Evolutionary conservation across 1,140 invertebrate species (phyloP).

Genomic region (Pollicipes pollicipes): DNA sequence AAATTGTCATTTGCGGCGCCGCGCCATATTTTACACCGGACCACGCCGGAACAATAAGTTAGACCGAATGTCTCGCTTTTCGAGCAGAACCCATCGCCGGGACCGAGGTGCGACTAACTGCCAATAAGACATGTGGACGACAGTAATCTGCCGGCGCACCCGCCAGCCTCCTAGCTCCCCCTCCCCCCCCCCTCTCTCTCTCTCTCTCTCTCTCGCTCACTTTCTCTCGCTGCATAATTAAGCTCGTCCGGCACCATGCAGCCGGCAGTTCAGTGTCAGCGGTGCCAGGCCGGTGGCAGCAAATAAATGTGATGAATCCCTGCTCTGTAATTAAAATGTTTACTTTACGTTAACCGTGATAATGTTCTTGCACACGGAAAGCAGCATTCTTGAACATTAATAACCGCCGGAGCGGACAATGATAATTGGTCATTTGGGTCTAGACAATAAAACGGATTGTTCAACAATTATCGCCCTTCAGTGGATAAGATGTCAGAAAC

Average conservation of each 20-base stretch:
- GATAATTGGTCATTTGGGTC: neutral
- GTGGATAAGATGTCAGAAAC: neutral
- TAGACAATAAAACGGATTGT: neutral
- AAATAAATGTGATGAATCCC: neutral
- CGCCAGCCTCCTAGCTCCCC: too few relatives aligned
- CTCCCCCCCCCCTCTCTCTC: too few relatives aligned
- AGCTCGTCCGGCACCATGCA: too few relatives aligned
- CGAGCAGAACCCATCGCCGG: neutral
- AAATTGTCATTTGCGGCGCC: neutral
- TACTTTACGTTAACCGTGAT: neutral
- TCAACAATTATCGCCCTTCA: neutral
- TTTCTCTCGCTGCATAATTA: too few relatives aligned
- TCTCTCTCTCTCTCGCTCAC: too few relatives aligned
- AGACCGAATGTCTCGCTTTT: neutral
- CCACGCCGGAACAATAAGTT: neutral
- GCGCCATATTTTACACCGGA: neutral
- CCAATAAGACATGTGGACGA: neutral
- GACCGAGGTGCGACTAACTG: neutral
- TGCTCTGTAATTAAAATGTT: constrained; percentile 2
- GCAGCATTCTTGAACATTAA: neutral
- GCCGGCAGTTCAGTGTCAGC: too few relatives aligned
- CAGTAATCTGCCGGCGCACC: too few relatives aligned
- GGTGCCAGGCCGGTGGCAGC: neutral
- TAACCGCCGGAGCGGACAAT: neutral
- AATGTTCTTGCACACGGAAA: neutral